A percentile compares a stretch with the other conserved stretches of the same genome.
Evolutionary conservation across 2,113 vertebrate genomes (phyloP).

Genomic region (Aramus guarauna): DNA sequence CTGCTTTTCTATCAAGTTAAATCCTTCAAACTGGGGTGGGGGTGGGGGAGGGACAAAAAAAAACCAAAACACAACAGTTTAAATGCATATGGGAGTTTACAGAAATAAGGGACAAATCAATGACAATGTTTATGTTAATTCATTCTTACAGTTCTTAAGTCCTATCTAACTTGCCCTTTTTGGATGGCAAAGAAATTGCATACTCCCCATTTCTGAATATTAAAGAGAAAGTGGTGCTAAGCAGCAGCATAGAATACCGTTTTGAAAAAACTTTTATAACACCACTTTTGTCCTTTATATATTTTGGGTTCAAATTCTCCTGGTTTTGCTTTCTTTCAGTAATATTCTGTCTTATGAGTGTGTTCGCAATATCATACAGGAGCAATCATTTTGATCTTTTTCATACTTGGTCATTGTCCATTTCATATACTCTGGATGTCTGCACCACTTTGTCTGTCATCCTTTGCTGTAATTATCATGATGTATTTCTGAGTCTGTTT

Average conservation of each 20-base stretch:
- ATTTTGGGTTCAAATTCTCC: not conserved
- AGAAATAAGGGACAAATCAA: not conserved
- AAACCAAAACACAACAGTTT: not conserved
- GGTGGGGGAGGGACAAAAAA: not conserved
- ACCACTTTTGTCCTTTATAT: not conserved
- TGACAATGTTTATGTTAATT: not conserved
- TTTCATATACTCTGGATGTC: not conserved
- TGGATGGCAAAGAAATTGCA: not conserved
- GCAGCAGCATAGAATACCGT: not conserved
- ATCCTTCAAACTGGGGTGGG: not conserved
- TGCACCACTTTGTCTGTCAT: not conserved
- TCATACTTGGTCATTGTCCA: not conserved
- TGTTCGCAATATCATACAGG: not conserved
- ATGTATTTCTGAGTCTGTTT: not conserved
- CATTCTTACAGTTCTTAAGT: not conserved
- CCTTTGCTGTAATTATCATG: not conserved
- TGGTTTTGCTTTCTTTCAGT: not conserved
- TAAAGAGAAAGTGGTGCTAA: not conserved
- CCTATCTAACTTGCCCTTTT: not conserved
- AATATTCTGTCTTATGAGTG: not conserved
- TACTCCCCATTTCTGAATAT: not conserved
- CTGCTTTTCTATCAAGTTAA: not conserved
- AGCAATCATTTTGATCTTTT: not conserved
- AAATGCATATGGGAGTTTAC: not conserved
- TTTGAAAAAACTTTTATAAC: not conserved